Evolutionary conservation across 2,113 vertebrate species (phyloP).

Genomic region (Sula dactylatra): DNA sequence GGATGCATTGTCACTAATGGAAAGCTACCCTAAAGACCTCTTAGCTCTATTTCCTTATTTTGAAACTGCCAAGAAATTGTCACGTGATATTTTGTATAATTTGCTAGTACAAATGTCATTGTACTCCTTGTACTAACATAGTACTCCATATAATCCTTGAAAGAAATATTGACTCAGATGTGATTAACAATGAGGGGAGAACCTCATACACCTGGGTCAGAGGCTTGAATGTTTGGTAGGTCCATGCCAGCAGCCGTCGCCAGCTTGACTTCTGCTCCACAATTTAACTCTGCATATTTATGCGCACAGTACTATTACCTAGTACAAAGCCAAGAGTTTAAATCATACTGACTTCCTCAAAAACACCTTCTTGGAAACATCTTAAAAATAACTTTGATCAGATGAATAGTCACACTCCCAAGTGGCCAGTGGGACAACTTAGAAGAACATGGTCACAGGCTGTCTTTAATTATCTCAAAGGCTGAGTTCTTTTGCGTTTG

Average conservation of each 20-base stretch:
- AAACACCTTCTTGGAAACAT: not conserved
- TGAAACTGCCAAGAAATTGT: not conserved
- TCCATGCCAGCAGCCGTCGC: not conserved
- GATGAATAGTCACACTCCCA: not conserved
- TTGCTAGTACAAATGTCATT: not conserved
- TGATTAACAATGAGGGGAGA: not conserved
- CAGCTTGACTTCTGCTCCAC: not conserved
- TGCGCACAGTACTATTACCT: not conserved
- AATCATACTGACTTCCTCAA: not conserved
- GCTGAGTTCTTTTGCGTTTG: not conserved
- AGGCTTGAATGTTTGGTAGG: not conserved
- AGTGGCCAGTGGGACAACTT: not conserved
- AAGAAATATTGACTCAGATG: not conserved
- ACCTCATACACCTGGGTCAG: not conserved
- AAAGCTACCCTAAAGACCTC: not conserved
- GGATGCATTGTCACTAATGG: not conserved
- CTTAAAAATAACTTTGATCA: not conserved
- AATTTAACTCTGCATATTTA: not conserved
- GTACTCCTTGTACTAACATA: not conserved
- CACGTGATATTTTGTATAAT: not conserved
- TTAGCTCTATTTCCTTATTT: not conserved
- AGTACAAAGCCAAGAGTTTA: not conserved
- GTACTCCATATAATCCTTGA: not conserved
- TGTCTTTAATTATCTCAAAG: not conserved
- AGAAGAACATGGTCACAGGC: not conserved